phyloP scores from a whole-genome alignment of 2,113 vertebrate genomes.

The Elanoides forficatus region DNA sequence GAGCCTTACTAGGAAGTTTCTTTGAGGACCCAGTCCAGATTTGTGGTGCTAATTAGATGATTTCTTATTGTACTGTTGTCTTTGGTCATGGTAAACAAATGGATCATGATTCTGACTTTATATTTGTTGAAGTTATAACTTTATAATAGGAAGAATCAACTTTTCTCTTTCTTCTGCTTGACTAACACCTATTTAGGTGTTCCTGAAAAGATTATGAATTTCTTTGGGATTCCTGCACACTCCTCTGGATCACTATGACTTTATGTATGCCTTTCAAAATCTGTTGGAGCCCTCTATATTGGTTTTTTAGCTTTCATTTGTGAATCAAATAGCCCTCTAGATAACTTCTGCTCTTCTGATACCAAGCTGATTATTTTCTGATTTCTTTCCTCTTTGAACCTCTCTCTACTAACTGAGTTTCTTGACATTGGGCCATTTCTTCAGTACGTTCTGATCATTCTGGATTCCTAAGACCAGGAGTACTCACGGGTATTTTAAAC shows the following conservation, averaged over 20 bases:
- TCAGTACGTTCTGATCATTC: neutral
- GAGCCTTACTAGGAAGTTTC: neutral
- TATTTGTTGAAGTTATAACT: neutral
- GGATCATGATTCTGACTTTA: neutral
- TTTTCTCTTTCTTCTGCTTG: neutral
- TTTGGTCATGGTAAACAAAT: neutral
- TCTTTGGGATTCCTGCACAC: neutral
- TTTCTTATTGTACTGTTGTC: neutral
- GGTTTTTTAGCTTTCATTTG: neutral
- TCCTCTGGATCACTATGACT: neutral
- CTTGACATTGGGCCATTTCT: neutral
- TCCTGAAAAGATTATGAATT: neutral
- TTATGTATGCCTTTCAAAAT: neutral
- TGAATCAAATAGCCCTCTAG: neutral
- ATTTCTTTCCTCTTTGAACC: neutral
- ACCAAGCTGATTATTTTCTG: neutral
- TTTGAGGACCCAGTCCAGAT: rapidly evolving
- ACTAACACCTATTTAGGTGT: neutral
- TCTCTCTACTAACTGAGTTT: neutral
- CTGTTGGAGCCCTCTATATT: neutral
- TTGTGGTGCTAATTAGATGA: neutral
- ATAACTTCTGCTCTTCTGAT: neutral
- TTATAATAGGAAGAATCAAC: neutral
- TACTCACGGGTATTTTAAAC: neutral
- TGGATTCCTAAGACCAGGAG: neutral